Conservation (phyloP, 2,797 vertebrate genomes). For the Halcyon leucocephala region DNA sequence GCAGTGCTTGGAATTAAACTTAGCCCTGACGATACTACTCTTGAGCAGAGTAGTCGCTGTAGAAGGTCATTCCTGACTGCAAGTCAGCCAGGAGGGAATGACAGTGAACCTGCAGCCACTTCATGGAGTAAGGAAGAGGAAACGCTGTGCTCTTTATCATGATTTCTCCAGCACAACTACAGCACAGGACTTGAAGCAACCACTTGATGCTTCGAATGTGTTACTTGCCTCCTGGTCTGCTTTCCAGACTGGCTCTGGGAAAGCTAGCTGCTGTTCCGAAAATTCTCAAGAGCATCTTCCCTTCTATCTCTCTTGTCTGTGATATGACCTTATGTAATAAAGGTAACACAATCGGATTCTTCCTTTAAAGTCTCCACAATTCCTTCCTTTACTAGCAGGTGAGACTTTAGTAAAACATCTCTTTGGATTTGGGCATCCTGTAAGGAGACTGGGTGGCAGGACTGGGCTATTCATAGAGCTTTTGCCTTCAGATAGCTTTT, state of each 20-base stretch:
- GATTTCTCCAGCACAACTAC: not conserved
- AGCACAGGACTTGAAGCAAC: not conserved
- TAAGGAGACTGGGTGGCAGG: not conserved
- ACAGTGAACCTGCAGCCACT: not conserved
- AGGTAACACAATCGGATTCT: rapidly evolving
- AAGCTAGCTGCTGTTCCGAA: not conserved
- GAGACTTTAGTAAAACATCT: not conserved
- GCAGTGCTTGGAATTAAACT: not conserved
- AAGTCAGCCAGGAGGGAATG: not conserved
- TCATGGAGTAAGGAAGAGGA: not conserved
- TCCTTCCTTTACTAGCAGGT: not conserved
- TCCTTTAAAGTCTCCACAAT: not conserved
- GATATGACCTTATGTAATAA: not conserved
- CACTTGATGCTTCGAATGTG: not conserved
- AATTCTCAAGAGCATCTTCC: not conserved
- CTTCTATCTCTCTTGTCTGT: not conserved
- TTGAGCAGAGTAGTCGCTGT: not conserved
- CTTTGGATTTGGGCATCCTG: not conserved
- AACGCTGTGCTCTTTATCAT: rapidly evolving
- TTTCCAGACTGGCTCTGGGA: not conserved
- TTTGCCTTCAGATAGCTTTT: not conserved
- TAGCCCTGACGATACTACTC: not conserved
- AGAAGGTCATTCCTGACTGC: not conserved
- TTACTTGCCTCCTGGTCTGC: not conserved
- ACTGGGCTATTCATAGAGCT: not conserved